Evolutionary conservation across 2,888 invertebrate species (phyloP), one percentile per base, ranked within the genome.

Genomic region (Drosophila demipolita): DNA sequence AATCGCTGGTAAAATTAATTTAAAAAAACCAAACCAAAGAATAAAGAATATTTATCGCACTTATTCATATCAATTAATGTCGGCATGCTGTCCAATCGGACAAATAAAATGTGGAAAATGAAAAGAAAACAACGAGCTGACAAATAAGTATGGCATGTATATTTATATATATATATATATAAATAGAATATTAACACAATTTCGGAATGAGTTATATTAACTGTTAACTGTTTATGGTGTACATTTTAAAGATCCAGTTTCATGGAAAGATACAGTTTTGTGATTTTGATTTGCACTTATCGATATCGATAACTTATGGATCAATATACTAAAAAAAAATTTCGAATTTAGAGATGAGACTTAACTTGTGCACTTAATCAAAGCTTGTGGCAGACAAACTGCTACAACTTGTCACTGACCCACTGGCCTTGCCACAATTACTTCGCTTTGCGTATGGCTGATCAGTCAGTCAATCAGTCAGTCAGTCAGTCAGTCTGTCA

Each of bases 11-110:
- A 15, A 20, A 40, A 12, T 48, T 17, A 17, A 20, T 5, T 29
- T 6, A 26, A 12, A 4, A 35, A 5, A 7, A 23, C 23, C 23
- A 9, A 17, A 35, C 20, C 7, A 45, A 45, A 45, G 15, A 15
- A 23, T 23, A 8, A 4, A 8, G 45, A 20, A 33, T 20, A 29
- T 33, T 17, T 26, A 53, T 66, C 36, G 32, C 66, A 32, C 45
- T 38, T 66, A 48, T 48, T 67, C 36, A 66, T 66, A 67, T 67
- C 66, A 66, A 66, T 66, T 36, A 32, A 66, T 67, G 45, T 66
- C 65, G 7, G 29, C 12, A 9, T 29, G 52, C 52, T 66, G 66
- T 66, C 53, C 32, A 53, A 66, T 53, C 23, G 20, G 20, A 20
- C 26, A 33, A 23, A n/a, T 12, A 36, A 48, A 60, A 38, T 32